A percentile compares a stretch with the other conserved stretches of the same genome.
These are phyloP conservation scores for Chymomyza fuscimana DNA, from an alignment of 2,888 invertebrate species.

Conservation along the genomic window DNA sequence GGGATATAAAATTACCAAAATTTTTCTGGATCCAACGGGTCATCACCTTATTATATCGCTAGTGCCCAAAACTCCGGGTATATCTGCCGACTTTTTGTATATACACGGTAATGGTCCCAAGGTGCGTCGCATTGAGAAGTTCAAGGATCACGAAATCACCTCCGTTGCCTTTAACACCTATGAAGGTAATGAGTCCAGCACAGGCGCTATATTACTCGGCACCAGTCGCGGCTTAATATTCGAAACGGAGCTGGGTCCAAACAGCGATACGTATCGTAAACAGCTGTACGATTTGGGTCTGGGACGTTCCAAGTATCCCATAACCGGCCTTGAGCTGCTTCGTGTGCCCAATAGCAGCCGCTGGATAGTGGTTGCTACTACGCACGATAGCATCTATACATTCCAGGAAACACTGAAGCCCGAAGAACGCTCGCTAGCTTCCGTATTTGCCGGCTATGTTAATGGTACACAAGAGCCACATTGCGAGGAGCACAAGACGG, in stretches of 20 bases:
- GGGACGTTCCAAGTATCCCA: slow-evolving; percentile 85
- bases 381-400: slow-evolving; percentile 91
- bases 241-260: slow-evolving; percentile 91
- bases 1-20: slow-evolving; percentile 75
- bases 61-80: slow-evolving; percentile 81
- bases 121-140: slow-evolving; percentile 83
- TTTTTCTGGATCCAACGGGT: slow-evolving; percentile 89
- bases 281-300: slow-evolving; percentile 94
- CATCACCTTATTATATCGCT: slow-evolving; percentile 89
- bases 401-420: slow-evolving; percentile 88
- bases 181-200: slow-evolving; percentile 85
- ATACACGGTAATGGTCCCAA: slow-evolving; percentile 88
- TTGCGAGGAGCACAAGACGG: slow-evolving; percentile 87
- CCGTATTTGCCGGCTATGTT: slow-evolving; percentile 67
- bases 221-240: slow-evolving; percentile 94
- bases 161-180: slow-evolving; percentile 94
- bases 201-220: slow-evolving; percentile 92
- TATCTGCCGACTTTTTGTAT: slow-evolving; percentile 88
- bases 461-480: slow-evolving; percentile 71
- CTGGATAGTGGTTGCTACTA: slow-evolving; percentile 91
- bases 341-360: slow-evolving; percentile 86
- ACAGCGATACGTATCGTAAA: slow-evolving; percentile 92
- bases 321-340: slow-evolving; percentile 93
- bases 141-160: slow-evolving; percentile 87
- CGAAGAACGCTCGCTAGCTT: slow-evolving; percentile 86